Evolutionary conservation across 2,888 invertebrate species (phyloP).

Genomic region (Trisateles emortualis): DNA sequence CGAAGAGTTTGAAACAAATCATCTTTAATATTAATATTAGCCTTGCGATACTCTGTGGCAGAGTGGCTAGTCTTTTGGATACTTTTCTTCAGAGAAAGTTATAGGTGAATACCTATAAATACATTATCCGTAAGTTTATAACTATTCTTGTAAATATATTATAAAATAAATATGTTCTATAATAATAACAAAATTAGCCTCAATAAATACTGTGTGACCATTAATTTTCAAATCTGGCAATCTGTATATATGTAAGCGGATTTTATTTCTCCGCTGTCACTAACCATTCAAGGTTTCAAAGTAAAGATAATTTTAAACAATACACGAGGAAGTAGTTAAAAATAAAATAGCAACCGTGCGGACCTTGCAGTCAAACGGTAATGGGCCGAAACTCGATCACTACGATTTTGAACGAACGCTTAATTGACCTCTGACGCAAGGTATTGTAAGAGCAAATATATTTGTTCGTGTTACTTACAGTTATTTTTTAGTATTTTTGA

Average conservation of each 20-base stretch:
- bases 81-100: too few species aligned
- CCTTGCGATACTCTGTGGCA: too few species aligned
- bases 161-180: background rate
- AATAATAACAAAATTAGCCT: background rate
- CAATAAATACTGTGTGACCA: background rate
- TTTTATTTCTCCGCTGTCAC: background rate
- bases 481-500: too few species aligned
- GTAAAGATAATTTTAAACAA: constrained; percentile 10
- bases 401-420: constrained; percentile 1
- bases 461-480: too few species aligned
- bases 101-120: too few species aligned
- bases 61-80: too few species aligned
- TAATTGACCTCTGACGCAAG: background rate
- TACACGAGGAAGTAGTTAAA: constrained; percentile 16
- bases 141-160: too few species aligned
- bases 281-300: constrained; percentile 10
- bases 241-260: background rate
- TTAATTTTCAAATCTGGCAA: background rate
- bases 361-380: constrained; percentile 31
- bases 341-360: constrained; percentile 19
- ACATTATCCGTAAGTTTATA: too few species aligned
- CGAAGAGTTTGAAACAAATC: too few species aligned
- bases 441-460: background rate
- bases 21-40: too few species aligned
- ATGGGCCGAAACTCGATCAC: constrained; percentile 34